Percentiles rank a stretch among this genome's conserved stretches.
phyloP scores from a whole-genome alignment of 2,888 invertebrate species.

The Nasonovia ribisnigri region DNA sequence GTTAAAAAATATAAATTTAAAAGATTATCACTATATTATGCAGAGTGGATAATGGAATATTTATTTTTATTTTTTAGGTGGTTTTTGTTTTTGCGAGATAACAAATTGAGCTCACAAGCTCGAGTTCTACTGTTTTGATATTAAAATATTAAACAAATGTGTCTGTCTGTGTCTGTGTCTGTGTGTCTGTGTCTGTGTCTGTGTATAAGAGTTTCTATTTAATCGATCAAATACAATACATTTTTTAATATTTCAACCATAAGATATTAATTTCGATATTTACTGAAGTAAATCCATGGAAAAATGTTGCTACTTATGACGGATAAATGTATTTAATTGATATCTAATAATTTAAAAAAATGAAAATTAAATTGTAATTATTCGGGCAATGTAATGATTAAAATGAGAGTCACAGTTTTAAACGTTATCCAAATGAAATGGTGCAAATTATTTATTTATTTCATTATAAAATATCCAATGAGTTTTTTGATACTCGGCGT shows the following conservation, averaged over 20 bases:
- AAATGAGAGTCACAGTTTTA: neutral
- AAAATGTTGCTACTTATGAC: too few species aligned
- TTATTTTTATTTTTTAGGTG: neutral
- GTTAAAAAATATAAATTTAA: neutral
- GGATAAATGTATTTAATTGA: neutral
- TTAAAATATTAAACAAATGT: neutral
- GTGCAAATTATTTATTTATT: neutral
- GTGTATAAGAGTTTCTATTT: neutral
- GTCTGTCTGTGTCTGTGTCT: neutral
- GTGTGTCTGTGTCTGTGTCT: neutral
- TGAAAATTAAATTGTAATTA: neutral
- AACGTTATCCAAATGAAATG: neutral
- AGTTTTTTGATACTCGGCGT: neutral
- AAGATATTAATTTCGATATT: neutral
- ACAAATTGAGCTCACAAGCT: neutral
- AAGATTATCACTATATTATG: neutral
- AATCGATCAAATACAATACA: neutral
- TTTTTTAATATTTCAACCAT: neutral
- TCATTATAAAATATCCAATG: neutral
- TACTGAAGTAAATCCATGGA: too few species aligned
- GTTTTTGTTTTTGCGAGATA: too few species aligned
- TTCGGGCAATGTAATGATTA: slow-evolving; percentile 1
- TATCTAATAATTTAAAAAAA: neutral
- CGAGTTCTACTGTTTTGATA: neutral
- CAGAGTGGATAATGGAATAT: neutral